Evolutionary conservation across 2,888 invertebrate genomes (phyloP), one percentile per base, ranked within the genome.

Genomic region (Macaria notata): DNA sequence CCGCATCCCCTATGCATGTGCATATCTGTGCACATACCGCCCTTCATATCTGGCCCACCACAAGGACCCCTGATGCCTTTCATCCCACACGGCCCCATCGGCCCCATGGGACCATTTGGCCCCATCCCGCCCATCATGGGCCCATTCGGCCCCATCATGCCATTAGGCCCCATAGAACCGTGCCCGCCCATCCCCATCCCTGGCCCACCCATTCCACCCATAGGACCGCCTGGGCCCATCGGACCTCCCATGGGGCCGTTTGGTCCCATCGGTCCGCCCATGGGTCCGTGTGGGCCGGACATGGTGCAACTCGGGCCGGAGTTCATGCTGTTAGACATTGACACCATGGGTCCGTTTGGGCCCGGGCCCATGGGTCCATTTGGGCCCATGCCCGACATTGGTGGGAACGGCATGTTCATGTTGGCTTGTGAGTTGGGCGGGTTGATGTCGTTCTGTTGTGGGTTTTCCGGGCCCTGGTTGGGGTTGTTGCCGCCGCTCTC

Each of bases 401-500:
- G 85, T 4, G 88, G 86, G 69, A 78, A 88, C 3, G 83, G 74
- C 86, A 87, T 88, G 70, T 83, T 86, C 82, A 88, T 88, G 65
- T 76, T 86, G 41, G 84, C 83, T 4, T 76, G 69, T 39, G 88
- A 88, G 68, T 82, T 88, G 9, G 90, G 90, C 0, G 92, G 86
- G 68, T 87, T 85, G 51, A 81, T 81, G 59, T 86, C 84, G 63
- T 80, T 79, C n/a, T 79, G 79, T 55, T 84, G 86, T 9, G 77
- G 79, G 47, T 59, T 57, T 54, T 86, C 87, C 31, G 76, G 71
- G 53, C 78, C 73, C 60, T 84, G 86, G 63, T 80, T 80, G 41
- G 80, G 88, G 58, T 81, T 80, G 60, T 75, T 76, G 1, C 76
- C 80, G 0, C 88, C 88, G 54, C 95, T 94, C 76, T 98, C 98